Percentiles rank a stretch among this genome's conserved stretches.
Evolutionary conservation across 2,888 invertebrate genomes (phyloP).

Genomic region (Himalopsyche japonica): DNA sequence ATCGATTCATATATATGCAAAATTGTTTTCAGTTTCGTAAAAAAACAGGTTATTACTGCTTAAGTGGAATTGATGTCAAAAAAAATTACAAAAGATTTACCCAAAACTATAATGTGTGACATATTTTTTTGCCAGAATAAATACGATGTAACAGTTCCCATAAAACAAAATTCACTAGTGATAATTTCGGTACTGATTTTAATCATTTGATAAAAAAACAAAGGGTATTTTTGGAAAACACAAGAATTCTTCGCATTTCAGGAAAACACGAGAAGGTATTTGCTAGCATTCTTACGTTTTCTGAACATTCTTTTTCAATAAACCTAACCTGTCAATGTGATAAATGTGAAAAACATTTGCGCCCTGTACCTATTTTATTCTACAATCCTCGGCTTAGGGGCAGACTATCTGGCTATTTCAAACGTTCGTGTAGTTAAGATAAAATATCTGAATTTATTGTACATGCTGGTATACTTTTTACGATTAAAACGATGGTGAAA

Average conservation of each 20-base stretch:
- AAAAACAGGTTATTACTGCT: too few species aligned
- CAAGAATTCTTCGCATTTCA: neutral
- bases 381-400: neutral
- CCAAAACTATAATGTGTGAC: too few species aligned
- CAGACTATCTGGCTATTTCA: neutral
- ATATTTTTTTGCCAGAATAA: too few species aligned
- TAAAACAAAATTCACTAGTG: too few species aligned
- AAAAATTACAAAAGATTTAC: too few species aligned
- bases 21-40: too few species aligned
- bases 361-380: neutral
- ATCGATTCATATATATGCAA: too few species aligned
- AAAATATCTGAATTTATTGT: neutral
- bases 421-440: neutral
- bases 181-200: neutral
- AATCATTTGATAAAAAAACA: neutral
- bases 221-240: neutral
- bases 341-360: neutral
- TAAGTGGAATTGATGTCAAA: too few species aligned
- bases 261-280: neutral
- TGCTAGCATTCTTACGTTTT: neutral
- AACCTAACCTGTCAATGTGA: neutral
- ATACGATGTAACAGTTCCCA: too few species aligned
- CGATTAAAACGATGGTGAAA: too few species aligned
- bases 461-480: neutral
- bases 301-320: conserved; percentile 1